Percentiles rank a stretch among this genome's conserved stretches.
phyloP scores from a whole-genome alignment of 2,888 invertebrate genomes.

The Sericinus montela region DNA sequence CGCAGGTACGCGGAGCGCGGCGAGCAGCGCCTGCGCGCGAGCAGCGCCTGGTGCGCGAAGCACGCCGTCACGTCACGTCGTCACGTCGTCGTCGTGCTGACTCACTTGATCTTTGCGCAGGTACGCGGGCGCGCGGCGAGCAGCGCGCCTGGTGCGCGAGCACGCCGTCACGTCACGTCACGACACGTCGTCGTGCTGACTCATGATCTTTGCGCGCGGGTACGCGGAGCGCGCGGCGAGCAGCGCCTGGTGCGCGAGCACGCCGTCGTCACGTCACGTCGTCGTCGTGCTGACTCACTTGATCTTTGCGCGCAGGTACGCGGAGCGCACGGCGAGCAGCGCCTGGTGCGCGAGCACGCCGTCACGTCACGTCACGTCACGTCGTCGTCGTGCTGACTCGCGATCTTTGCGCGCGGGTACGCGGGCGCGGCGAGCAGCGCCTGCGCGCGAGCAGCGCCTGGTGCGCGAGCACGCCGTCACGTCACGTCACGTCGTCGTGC shows the following conservation, averaged over 20 bases:
- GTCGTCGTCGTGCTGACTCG: neutral
- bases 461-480: conserved; percentile 85
- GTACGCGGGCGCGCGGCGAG: too few relatives aligned
- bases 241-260: conserved; percentile 92
- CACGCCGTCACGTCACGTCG: too few relatives aligned
- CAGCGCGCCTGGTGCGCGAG: too few relatives aligned
- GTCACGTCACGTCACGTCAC: conserved; percentile 88
- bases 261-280: conserved; percentile 80
- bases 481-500: conserved; percentile 84
- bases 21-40: too few relatives aligned
- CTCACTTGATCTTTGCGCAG: too few relatives aligned
- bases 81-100: too few relatives aligned
- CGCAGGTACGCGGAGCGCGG: too few relatives aligned
- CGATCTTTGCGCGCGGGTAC: conserved; percentile 83
- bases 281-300: conserved; percentile 17
- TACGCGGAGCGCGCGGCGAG: conserved; percentile 93
- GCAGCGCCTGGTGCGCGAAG: too few relatives aligned
- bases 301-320: conserved; percentile 84
- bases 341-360: conserved; percentile 91
- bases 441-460: conserved; percentile 90
- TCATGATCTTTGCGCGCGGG: conserved; percentile 80
- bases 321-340: conserved; percentile 93
- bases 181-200: neutral
- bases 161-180: too few relatives aligned
- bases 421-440: conserved; percentile 93